Evolutionary conservation across 2,113 vertebrate species (phyloP), one percentile per base, ranked within the genome.

Genomic region (Toxotes chatareus): DNA sequence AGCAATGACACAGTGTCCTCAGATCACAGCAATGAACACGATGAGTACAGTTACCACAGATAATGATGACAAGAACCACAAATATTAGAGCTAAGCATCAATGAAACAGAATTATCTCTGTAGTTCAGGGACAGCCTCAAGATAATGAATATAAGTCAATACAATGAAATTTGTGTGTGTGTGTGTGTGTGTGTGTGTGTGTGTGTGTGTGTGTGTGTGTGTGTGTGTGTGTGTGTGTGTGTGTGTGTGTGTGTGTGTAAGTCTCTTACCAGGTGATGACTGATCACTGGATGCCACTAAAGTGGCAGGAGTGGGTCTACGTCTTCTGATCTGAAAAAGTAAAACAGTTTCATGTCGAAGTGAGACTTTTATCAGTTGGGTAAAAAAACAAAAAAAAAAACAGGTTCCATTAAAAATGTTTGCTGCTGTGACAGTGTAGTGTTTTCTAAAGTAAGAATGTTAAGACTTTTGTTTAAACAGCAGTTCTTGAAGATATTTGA

Each of bases 221-320:
- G 46, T 7, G 17, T 8, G 57, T 46, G 27, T 51, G 8, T 38
- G 23, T n/a, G 17, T 7, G 12, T 21, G 51, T 23, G 8, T 55
- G 51, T 55, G 1, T 23, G 42, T 7, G 23, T 66, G 38, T 67
- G 21, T 9, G 16, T 64, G 32, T 71, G 56, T 59, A 60, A 53
- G 32, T 51, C 57, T 38, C 83, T 94, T 94, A 98, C 97, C 97
- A 91, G 97, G 97, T 69, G 97, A 98, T 7, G 97, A 98, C 46
- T 97, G 97, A 93, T 98, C 97, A 81, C 97, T 97, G 93, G 96
- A 98, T 73, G 97, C 95, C 69, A 98, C 97, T 46, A 98, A 94
- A 51, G 96, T 97, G 47, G 97, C 97, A 9, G 97, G 97, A 38
- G 97, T 98, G 1, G 97, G 97, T 70, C 97, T 94, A 17, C 97